phyloP scores from a whole-genome alignment of 2,797 vertebrate species.

The Anomalospiza imberbis region DNA sequence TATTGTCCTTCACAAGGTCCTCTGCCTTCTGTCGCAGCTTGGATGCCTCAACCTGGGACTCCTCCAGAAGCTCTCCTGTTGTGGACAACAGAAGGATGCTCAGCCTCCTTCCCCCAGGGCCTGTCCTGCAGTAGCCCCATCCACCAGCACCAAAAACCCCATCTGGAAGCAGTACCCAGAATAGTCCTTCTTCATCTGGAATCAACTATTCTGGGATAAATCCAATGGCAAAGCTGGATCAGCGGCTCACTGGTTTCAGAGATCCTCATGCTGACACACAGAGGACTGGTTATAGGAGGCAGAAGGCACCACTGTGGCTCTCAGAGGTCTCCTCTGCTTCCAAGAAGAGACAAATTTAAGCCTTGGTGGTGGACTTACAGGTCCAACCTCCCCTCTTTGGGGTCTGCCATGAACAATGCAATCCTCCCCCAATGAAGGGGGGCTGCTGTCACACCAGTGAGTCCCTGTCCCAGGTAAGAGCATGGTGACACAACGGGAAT shows the following conservation, averaged over 20 bases:
- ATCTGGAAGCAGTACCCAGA: not conserved
- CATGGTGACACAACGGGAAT: not conserved
- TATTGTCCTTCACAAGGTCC: slow-evolving; percentile 90
- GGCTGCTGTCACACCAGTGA: not conserved
- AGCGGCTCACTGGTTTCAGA: not conserved
- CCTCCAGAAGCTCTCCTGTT: slow-evolving; percentile 91
- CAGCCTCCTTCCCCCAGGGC: not conserved
- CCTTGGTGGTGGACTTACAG: too few species aligned
- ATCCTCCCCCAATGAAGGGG: fast-evolving
- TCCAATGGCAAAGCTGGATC: not conserved
- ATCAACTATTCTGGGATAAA: not conserved
- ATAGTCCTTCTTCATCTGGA: not conserved
- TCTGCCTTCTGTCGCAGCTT: slow-evolving; percentile 92
- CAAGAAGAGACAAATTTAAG: not conserved
- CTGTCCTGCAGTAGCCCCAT: not conserved
- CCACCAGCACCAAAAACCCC: not conserved
- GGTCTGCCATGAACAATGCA: not conserved
- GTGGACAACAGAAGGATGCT: not conserved
- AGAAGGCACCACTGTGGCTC: not conserved
- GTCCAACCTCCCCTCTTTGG: not conserved
- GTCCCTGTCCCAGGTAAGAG: not conserved
- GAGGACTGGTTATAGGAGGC: not conserved
- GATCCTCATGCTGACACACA: not conserved
- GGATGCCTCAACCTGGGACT: slow-evolving; percentile 92
- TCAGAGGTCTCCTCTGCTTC: not conserved